phyloP scores from a whole-genome alignment of 2,888 invertebrate species.

The Ennomos erosarius region DNA sequence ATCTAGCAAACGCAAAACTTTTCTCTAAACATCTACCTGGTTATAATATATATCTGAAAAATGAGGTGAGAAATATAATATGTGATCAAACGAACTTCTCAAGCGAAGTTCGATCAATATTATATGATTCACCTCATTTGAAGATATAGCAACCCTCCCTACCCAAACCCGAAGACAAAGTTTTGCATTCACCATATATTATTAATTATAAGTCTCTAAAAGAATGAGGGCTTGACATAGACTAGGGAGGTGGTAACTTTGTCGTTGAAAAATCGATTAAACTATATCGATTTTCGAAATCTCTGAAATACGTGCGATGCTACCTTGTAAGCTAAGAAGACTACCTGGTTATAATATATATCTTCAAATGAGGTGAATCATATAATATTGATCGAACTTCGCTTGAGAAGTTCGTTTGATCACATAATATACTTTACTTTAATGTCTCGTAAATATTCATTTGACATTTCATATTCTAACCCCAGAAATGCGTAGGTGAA shows the following conservation, averaged over 20 bases:
- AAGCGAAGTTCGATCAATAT: conserved; percentile 17
- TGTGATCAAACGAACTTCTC: conserved; percentile 8
- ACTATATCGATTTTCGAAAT: no score
- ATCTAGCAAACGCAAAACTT: not conserved
- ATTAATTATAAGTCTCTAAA: not conserved
- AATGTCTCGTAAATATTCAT: conserved; percentile 17
- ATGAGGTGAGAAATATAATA: not conserved
- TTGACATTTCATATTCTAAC: conserved; percentile 20
- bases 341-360: conserved; percentile 5
- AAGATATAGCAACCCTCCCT: conserved; percentile 5
- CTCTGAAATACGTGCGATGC: no score
- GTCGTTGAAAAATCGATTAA: no score
- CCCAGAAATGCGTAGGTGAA: conserved; percentile 1
- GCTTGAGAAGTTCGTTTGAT: conserved; percentile 17
- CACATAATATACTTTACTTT: not conserved
- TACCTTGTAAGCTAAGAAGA: not conserved
- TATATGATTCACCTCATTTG: conserved; percentile 16
- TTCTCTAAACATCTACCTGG: not conserved
- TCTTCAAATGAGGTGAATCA: conserved; percentile 14
- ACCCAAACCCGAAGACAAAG: not conserved
- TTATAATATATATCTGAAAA: conserved; percentile 1
- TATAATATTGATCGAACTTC: conserved; percentile 18
- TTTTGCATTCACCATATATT: conserved; percentile 4
- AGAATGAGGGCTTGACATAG: not conserved
- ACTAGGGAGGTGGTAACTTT: not conserved